Percentiles rank a stretch among this genome's conserved stretches.
Evolutionary conservation across 2,113 vertebrate genomes (phyloP).

Genomic region (Mastomys coucha): DNA sequence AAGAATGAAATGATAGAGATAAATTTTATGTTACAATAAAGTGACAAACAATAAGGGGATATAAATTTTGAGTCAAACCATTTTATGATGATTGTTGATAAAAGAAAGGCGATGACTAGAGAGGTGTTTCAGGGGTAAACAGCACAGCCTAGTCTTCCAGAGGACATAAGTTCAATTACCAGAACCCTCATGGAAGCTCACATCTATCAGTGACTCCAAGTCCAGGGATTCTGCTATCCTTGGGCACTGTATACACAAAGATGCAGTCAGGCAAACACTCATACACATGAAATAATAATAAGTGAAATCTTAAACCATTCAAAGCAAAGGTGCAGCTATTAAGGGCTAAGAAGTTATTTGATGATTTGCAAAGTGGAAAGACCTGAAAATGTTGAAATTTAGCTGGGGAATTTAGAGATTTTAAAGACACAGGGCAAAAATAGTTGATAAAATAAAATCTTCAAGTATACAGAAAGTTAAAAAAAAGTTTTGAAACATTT

Average conservation of each 20-base stretch:
- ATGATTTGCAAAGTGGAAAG: not conserved
- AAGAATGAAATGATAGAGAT: not conserved
- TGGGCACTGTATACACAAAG: not conserved
- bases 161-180: not conserved
- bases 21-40: not conserved
- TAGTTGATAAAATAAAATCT: slow-evolving; percentile 23
- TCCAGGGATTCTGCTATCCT: not conserved
- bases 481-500: not conserved
- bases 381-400: not conserved
- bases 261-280: not conserved
- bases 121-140: not conserved
- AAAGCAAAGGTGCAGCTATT: not conserved
- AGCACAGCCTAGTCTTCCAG: not conserved
- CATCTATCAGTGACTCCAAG: not conserved
- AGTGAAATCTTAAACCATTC: not conserved
- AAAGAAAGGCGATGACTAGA: not conserved
- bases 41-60: not conserved
- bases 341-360: not conserved
- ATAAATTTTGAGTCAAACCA: not conserved
- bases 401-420: not conserved
- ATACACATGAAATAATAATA: not conserved
- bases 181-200: not conserved
- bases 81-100: not conserved
- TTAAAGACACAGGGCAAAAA: not conserved
- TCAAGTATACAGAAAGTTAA: not conserved